phyloP scores from a whole-genome alignment of 2,113 vertebrate species.

The Gymnarchus niloticus region DNA sequence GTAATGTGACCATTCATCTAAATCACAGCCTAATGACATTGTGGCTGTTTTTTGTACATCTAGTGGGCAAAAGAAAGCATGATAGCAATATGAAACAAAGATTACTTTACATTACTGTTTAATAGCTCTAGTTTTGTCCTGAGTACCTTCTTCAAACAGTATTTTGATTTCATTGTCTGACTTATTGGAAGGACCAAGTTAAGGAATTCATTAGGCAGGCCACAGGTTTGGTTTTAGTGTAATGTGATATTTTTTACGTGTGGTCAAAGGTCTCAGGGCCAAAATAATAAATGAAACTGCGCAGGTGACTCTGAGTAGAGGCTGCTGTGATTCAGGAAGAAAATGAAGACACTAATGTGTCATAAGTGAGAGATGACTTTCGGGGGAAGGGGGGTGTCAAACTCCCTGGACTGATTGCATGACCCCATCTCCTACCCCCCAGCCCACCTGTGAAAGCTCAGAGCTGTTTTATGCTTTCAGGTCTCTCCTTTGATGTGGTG shows the following conservation, averaged over 20 bases:
- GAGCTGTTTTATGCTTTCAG: not conserved
- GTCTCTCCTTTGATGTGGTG: not conserved
- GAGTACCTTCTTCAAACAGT: not conserved
- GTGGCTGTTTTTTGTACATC: not conserved
- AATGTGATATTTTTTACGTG: not conserved
- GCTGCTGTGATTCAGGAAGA: not conserved
- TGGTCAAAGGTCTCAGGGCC: not conserved
- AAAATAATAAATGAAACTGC: not conserved
- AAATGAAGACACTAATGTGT: not conserved
- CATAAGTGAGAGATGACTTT: not conserved
- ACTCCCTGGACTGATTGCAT: not conserved
- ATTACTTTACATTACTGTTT: not conserved
- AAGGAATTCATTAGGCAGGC: not conserved
- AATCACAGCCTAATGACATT: not conserved
- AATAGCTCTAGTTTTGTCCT: not conserved
- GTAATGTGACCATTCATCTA: not conserved
- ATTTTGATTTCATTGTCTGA: not conserved
- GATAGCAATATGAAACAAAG: not conserved
- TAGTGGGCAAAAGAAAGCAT: not conserved
- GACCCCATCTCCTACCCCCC: not conserved
- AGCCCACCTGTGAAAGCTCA: not conserved
- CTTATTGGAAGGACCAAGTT: slow-evolving; percentile 1
- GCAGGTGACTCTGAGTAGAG: not conserved
- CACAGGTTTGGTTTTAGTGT: not conserved
- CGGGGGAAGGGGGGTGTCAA: not conserved